Evolutionary conservation across 2,888 invertebrate genomes (phyloP).

Genomic region (Pyrgus malvae): DNA sequence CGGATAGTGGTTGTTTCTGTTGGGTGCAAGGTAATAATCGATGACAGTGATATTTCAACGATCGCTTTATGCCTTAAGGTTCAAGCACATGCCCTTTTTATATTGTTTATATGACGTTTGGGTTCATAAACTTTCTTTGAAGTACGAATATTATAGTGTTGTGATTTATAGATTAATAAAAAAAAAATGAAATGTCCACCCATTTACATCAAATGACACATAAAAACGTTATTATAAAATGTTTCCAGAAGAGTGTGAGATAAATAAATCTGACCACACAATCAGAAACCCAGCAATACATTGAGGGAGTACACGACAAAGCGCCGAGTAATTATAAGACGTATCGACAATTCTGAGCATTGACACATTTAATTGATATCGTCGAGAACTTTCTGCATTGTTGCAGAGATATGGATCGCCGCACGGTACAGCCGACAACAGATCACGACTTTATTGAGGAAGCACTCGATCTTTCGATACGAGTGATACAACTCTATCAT

Average conservation of each 20-base stretch:
- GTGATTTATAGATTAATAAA: neutral
- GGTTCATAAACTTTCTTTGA: constrained; percentile 10
- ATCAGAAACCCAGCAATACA: neutral
- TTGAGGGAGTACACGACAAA: constrained; percentile 13
- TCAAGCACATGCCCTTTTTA: neutral
- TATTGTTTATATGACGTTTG: constrained; percentile 9
- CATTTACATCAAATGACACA: neutral
- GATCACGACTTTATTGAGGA: constrained; percentile 25
- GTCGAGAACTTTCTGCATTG: constrained; percentile 24
- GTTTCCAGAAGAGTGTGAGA: neutral
- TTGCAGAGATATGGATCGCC: constrained; percentile 22
- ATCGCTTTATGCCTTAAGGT: constrained; percentile 4
- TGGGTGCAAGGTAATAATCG: constrained; percentile 12
- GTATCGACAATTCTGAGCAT: constrained; percentile 20
- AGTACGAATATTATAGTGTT: constrained; percentile 2
- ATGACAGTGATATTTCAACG: constrained; percentile 18
- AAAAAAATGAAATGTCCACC: neutral
- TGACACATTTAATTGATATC: constrained; percentile 27
- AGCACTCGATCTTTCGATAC: constrained; percentile 23
- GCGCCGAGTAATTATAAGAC: constrained; percentile 8
- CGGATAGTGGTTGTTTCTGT: constrained; percentile 17
- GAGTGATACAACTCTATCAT: constrained; percentile 20
- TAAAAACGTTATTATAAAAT: too few relatives aligned
- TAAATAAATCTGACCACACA: neutral
- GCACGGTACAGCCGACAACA: constrained; percentile 16